Conservation (phyloP, 2,797 vertebrate species). For the Etheostoma nigrum region DNA sequence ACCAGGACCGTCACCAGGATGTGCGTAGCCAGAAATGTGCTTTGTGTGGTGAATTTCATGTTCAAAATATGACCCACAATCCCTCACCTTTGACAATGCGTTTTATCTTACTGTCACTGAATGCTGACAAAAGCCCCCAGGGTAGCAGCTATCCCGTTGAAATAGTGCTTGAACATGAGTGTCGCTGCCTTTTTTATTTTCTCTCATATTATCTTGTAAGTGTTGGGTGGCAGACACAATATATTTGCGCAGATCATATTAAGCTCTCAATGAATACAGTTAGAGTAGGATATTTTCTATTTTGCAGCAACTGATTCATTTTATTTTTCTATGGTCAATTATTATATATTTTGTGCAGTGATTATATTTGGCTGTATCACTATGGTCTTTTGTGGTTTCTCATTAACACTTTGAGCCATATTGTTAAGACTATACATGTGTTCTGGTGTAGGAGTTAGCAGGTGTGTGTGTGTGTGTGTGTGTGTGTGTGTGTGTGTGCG, state of each 20-base stretch:
- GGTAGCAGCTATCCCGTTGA: not conserved
- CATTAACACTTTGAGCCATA: not conserved
- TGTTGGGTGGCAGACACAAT: not conserved
- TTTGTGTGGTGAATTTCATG: slow-evolving; percentile 33
- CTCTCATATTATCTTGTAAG: not conserved
- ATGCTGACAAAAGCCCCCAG: slow-evolving; percentile 27
- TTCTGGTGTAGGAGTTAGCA: not conserved
- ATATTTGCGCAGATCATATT: not conserved
- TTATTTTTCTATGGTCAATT: not conserved
- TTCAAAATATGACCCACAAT: slow-evolving; percentile 36
- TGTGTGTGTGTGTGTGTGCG: not conserved
- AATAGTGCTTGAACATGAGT: slow-evolving; percentile 1
- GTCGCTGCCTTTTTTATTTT: not conserved
- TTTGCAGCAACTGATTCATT: not conserved
- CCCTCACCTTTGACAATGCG: slow-evolving; percentile 28
- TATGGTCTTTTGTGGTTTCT: not conserved
- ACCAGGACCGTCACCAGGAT: slow-evolving; percentile 19
- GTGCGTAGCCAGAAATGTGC: slow-evolving; percentile 24
- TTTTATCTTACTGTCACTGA: slow-evolving; percentile 40
- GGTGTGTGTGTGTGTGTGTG: not conserved
- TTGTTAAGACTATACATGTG: not conserved
- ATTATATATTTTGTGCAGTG: not conserved
- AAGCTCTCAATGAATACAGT: too few species aligned
- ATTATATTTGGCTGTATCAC: not conserved
- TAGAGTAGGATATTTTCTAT: not conserved